These are phyloP conservation scores for Dolichomitus sp. DNA, from an alignment of 2,888 invertebrate species.

Conservation along the genomic window DNA sequence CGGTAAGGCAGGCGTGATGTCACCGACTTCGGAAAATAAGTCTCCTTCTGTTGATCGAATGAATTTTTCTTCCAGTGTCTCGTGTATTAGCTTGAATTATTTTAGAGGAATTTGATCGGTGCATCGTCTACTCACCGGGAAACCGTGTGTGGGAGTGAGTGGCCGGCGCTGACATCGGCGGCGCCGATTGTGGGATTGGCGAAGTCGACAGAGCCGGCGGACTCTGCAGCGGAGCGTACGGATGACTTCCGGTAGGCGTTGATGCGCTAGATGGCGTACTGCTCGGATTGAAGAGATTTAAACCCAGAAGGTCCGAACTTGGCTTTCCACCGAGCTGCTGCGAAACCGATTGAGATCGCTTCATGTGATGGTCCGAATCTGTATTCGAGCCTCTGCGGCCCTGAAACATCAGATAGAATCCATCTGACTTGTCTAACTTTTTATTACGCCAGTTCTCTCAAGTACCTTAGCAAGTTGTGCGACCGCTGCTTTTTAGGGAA, in stretches of 20 bases:
- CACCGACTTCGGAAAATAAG: slow-evolving; percentile 94
- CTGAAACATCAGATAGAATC: slow-evolving; percentile 78
- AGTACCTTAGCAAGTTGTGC: no score
- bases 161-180: slow-evolving; percentile 82
- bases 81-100: no score
- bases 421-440: background rate
- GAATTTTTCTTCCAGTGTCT: background rate
- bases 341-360: slow-evolving; percentile 92
- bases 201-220: slow-evolving; percentile 87
- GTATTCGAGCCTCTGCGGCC: slow-evolving; percentile 91
- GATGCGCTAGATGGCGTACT: slow-evolving; percentile 94
- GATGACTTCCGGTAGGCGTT: slow-evolving; percentile 92
- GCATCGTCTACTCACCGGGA: slow-evolving; percentile 84
- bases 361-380: slow-evolving; percentile 90
- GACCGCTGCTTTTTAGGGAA: no score
- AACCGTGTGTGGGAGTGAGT: slow-evolving; percentile 85
- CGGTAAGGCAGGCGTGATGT: slow-evolving; percentile 90
- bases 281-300: slow-evolving; percentile 91
- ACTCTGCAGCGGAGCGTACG: slow-evolving; percentile 94
- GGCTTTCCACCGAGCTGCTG: slow-evolving; percentile 92
- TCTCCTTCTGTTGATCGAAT: slow-evolving; percentile 88
- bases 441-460: no score
- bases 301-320: slow-evolving; percentile 93
- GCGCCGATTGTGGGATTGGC: slow-evolving; percentile 80
- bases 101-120: no score